These are phyloP conservation scores for Speoplatyrhinus poulsoni DNA, from an alignment of 2,113 vertebrate genomes.

Conservation along the genomic window DNA sequence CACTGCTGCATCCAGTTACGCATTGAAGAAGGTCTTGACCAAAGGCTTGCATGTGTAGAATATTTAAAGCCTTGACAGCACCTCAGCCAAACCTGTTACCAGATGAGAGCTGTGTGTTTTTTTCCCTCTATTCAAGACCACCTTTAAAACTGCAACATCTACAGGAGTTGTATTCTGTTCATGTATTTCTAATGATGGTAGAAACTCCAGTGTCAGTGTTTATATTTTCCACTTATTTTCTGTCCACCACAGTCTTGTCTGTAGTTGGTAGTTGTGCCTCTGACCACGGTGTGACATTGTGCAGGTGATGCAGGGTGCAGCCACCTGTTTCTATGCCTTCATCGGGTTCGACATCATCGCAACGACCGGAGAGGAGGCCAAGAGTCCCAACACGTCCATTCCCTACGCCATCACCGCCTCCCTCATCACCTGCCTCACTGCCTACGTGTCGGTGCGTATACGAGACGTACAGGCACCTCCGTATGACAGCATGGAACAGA, in stretches of 20 bases:
- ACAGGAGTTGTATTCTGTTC: not conserved
- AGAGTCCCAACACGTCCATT: conserved; percentile 97
- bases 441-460: conserved; percentile 94
- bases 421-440: conserved; percentile 92
- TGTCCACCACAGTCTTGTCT: no score
- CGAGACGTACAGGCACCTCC: not conserved
- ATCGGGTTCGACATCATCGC: conserved; percentile 99
- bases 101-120: no score
- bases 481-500: not conserved
- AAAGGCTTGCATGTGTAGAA: no score
- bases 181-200: not conserved
- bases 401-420: conserved; percentile 97
- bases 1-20: no score
- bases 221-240: no score
- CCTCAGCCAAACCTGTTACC: no score
- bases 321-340: conserved; percentile 97
- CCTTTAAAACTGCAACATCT: no score
- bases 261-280: not conserved
- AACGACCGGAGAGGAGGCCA: conserved; percentile 95
- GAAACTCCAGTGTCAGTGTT: no score
- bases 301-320: conserved; percentile 96
- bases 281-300: not conserved
- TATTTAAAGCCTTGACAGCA: no score
- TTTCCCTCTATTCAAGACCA: no score
- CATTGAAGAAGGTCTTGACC: no score